Conservation (phyloP, 2,888 invertebrate genomes). For the Oscheius onirici region DNA sequence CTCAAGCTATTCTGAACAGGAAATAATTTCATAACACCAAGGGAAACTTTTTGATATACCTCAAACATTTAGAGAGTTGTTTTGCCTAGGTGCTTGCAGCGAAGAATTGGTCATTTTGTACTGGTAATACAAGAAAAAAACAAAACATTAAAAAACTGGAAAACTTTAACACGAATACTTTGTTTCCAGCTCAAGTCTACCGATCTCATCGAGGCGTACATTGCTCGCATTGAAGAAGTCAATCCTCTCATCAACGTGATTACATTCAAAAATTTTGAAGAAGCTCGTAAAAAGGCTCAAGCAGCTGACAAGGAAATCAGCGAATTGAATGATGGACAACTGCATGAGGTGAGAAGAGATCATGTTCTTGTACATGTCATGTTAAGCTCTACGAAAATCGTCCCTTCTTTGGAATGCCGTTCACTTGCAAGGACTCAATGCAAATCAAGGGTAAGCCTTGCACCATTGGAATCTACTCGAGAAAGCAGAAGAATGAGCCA, state of each 20-base stretch:
- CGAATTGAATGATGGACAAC: neutral
- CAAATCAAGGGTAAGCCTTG: neutral
- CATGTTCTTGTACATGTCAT: neutral
- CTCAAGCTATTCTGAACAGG: too few relatives aligned
- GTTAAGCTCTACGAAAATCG: neutral
- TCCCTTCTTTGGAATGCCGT: neutral
- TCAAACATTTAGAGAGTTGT: too few relatives aligned
- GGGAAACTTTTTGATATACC: too few relatives aligned
- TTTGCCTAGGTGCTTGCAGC: too few relatives aligned
- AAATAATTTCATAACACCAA: too few relatives aligned
- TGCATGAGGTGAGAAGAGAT: neutral
- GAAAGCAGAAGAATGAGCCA: neutral
- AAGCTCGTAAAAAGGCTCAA: neutral
- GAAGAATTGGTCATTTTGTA: too few relatives aligned
- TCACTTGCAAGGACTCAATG: slow-evolving; percentile 2
- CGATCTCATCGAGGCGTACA: neutral
- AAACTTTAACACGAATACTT: neutral
- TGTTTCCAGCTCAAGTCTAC: neutral
- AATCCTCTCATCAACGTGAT: neutral
- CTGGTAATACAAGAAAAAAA: neutral
- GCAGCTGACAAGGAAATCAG: neutral
- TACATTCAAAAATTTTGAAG: neutral
- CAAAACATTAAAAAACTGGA: neutral
- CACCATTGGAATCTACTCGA: slow-evolving; percentile 5
- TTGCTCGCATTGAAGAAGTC: neutral